These are phyloP conservation scores for Wasmannia auropunctata DNA, from an alignment of 1,140 invertebrate genomes.

Conservation along the genomic window DNA sequence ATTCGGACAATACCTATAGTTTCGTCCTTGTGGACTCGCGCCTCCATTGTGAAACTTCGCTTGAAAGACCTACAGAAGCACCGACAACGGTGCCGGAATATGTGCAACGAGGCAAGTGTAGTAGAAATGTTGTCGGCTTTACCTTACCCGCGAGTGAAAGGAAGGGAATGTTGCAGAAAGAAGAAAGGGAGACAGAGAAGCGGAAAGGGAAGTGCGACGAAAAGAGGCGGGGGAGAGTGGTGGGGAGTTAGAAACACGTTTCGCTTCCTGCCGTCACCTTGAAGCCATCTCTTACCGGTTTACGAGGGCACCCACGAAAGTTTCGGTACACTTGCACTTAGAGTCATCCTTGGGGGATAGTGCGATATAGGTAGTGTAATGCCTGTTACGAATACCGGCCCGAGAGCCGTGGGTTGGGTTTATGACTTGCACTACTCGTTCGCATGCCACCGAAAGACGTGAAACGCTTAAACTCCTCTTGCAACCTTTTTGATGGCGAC, in stretches of 20 bases:
- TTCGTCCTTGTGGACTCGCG: conserved; percentile 13
- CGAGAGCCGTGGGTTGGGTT: conserved; percentile 46
- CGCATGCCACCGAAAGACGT: conserved; percentile 60
- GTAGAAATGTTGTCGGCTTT: conserved; percentile 62
- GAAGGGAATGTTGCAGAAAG: conserved; percentile 22
- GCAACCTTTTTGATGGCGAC: conserved; percentile 61
- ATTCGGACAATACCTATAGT: conserved; percentile 40
- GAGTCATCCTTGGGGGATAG: conserved; percentile 73
- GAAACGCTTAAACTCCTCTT: conserved; percentile 65
- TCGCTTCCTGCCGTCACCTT: conserved; percentile 68
- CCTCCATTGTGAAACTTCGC: conserved; percentile 50
- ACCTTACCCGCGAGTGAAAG: conserved; percentile 56
- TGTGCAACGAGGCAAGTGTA: conserved; percentile 10
- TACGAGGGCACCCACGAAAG: conserved; percentile 64
- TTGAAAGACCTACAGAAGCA: conserved; percentile 52
- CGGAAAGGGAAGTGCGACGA: conserved; percentile 10
- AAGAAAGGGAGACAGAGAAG: not conserved
- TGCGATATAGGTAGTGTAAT: conserved; percentile 63
- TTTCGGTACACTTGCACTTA: conserved; percentile 67
- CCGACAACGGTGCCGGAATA: conserved; percentile 25
- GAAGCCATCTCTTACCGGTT: conserved; percentile 71
- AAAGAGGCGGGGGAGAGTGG: conserved; percentile 7
- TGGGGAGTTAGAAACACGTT: conserved; percentile 67
- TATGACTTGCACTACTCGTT: conserved; percentile 68
- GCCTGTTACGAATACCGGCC: conserved; percentile 63